Evolutionary conservation across 2,888 invertebrate genomes (phyloP), one percentile per base, ranked within the genome.

Genomic region (Microdon myrmicae): DNA sequence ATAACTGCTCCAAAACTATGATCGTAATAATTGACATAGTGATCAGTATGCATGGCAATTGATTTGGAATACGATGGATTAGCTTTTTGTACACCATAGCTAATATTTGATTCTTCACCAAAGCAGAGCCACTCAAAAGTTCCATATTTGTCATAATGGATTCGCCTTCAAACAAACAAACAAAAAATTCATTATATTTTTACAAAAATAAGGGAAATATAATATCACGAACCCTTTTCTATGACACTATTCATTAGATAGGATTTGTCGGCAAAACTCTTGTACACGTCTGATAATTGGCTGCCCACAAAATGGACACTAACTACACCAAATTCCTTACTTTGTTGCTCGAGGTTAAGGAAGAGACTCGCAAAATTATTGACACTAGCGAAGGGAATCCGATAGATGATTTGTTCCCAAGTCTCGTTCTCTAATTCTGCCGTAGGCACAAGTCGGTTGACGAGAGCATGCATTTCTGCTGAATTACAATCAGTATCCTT

Each of bases 51-150:
- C n/a, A n/a, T n/a, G n/a, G n/a, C n/a, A n/a, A n/a, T n/a, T n/a
- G n/a, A n/a, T 69, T 73, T 0, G 74, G 74, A 1, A 74, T 72
- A 38, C 72, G 68, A 22, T 73, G 68, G 8, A 74, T 64, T 56
- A 74, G 60, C 14, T 73, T 74, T 26, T 74, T 74, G 12, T 70
- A 73, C 19, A 74, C 47, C 71, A 74, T 73, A 5, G 75, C 75
- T 0, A 71, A 60, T 6, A 71, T 67, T 29, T 75, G 74, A 28
- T 73, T 71, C 2, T 25, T 44, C 7, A 38, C 47, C 5, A 73
- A 5, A 12, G 4, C n/a, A n/a, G n/a, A n/a, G n/a, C n/a, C n/a
- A n/a, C n/a, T n/a, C n/a, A n/a, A n/a, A n/a, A n/a, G n/a, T n/a
- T n/a, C n/a, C n/a, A n/a, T n/a, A n/a, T n/a, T n/a, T n/a, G n/a